Evolutionary conservation across 2,888 invertebrate species (phyloP), one percentile per base, ranked within the genome.

Genomic region (Netelia inedita): DNA sequence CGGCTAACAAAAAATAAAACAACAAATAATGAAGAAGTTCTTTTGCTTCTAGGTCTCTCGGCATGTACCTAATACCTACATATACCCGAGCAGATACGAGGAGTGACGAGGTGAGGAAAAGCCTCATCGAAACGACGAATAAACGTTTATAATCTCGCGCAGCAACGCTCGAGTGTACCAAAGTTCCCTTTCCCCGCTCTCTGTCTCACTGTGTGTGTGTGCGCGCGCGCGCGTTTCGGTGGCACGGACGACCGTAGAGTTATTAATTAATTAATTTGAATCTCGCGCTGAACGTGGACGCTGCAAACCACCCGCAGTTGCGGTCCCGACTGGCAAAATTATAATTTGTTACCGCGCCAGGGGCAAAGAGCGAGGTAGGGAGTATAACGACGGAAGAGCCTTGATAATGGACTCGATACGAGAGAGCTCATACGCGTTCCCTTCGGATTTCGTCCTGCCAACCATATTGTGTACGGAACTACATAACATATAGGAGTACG

Each of bases 231-330:
- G 21, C 2, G 3, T 23, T 19, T 35, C 35, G 16, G 35, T 46
- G 63, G 14, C 23, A 50, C 68, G 41, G n/a, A 28, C 68, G 69
- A 73, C 61, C 57, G 83, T 66, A 46, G 72, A 75, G 88, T 89
- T 90, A 89, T 90, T 89, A 90, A 90, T 90, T 88, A 88, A 89
- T 89, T 89, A 86, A 89, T 90, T 88, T 83, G 85, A 88, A 89
- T 89, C 90, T 87, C 85, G 78, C 85, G 75, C 74, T 87, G 84
- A 35, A 73, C 85, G 78, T 74, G 79, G 71, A 72, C 81, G 43
- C 19, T 68, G 68, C 55, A 78, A 84, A 71, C 78, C 53, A 53
- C 61, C 74, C 55, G n/a, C n/a, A 43, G 73, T 61, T 74, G 74
- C 63, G 41, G 73, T 61, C 61, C 23, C 72, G 63, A 69, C 61